Evolutionary conservation across 2,113 vertebrate species (phyloP).

Genomic region (Argyrosomus japonicus): DNA sequence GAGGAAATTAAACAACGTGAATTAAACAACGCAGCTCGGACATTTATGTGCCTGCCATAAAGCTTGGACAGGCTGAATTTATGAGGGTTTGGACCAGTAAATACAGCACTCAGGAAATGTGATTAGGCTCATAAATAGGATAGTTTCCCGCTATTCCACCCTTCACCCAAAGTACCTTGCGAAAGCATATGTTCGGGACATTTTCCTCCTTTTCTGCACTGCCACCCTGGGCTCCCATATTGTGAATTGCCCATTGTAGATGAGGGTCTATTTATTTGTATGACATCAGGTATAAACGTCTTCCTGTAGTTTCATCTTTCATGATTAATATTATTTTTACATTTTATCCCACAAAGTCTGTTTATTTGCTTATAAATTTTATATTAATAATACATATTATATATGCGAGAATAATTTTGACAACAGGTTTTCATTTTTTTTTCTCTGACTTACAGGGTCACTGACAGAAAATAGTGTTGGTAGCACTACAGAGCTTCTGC

Average conservation of each 20-base stretch:
- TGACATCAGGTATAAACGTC: not conserved
- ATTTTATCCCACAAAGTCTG: not conserved
- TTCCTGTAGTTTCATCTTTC: not conserved
- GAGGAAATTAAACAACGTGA: slow-evolving; percentile 77
- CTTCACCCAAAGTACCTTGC: slow-evolving; percentile 69
- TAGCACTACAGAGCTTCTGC: not conserved
- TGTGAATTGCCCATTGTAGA: not conserved
- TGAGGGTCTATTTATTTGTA: not conserved
- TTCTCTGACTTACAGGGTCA: not conserved
- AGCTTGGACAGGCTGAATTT: slow-evolving; percentile 74
- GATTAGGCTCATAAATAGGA: slow-evolving; percentile 80
- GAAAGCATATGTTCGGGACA: slow-evolving; percentile 63
- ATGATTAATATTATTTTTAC: not conserved
- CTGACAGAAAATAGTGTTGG: not conserved
- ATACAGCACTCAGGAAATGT: slow-evolving; percentile 82
- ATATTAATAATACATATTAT: not conserved
- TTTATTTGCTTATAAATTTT: slow-evolving; percentile 37
- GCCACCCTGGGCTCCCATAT: not conserved
- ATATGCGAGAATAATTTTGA: not conserved
- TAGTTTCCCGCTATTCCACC: slow-evolving; percentile 69
- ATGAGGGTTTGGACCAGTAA: slow-evolving; percentile 73
- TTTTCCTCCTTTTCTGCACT: slow-evolving; percentile 34
- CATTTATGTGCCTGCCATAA: slow-evolving; percentile 75
- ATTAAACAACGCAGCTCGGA: slow-evolving; percentile 67
- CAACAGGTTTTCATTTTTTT: not conserved